These are phyloP conservation scores for Oophaga pumilio DNA, from an alignment of 2,113 vertebrate species.

Conservation along the genomic window DNA sequence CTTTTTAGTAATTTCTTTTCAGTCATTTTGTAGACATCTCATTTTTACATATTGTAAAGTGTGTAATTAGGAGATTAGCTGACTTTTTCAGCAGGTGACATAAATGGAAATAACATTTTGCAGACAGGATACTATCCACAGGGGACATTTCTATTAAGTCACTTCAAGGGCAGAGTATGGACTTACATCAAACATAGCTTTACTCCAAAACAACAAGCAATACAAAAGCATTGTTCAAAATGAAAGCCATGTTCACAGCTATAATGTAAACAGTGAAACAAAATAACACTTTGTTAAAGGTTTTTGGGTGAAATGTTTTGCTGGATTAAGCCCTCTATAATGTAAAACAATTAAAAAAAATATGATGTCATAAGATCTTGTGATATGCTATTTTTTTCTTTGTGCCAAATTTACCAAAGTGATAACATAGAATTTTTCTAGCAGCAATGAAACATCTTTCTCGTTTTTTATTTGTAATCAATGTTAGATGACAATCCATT, in stretches of 20 bases:
- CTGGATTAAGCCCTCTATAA: neutral
- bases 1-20: neutral
- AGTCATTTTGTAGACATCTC: neutral
- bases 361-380: neutral
- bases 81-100: neutral
- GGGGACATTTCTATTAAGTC: constrained; percentile 46
- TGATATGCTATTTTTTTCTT: neutral
- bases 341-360: neutral
- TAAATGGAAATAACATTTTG: constrained; percentile 24
- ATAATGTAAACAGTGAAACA: constrained; percentile 26
- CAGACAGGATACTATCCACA: constrained; percentile 29
- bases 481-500: too few relatives aligned
- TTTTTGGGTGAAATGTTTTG: neutral
- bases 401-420: neutral
- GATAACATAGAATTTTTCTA: neutral
- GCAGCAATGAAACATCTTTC: neutral
- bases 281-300: constrained; percentile 24
- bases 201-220: constrained; percentile 23
- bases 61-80: neutral
- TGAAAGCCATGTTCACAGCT: constrained; percentile 36
- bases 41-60: neutral
- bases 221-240: constrained; percentile 36
- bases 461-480: neutral
- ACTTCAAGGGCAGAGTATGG: constrained; percentile 19
- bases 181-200: constrained; percentile 40